phyloP scores from a whole-genome alignment of 92 coral and sea anemone species.

The Palythoa grandis region DNA sequence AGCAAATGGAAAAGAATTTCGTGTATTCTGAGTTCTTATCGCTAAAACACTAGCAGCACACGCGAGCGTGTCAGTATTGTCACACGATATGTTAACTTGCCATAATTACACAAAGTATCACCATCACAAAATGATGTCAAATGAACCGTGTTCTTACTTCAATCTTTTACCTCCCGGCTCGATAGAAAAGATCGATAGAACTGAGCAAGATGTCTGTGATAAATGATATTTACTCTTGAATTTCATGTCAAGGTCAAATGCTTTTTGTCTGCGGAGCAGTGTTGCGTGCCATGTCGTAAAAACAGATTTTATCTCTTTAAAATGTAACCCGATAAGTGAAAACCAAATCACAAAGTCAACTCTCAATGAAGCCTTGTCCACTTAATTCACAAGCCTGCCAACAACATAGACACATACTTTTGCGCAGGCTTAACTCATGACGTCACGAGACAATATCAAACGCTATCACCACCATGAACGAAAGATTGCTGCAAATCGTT shows the following conservation, averaged over 20 bases:
- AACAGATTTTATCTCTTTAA: conserved; percentile 40
- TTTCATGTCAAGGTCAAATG: conserved; percentile 40
- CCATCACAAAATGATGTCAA: conserved; percentile 1
- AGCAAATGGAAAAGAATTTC: not conserved
- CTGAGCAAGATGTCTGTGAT: conserved; percentile 6
- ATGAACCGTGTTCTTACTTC: conserved; percentile 21
- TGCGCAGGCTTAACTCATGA: conserved; percentile 9
- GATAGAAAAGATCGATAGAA: conserved; percentile 31
- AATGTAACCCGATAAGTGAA: conserved; percentile 41
- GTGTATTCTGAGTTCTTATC: conserved; percentile 28
- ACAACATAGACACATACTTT: conserved; percentile 1
- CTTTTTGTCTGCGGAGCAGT: conserved; percentile 3
- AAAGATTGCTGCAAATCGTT: not conserved
- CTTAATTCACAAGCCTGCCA: conserved; percentile 25
- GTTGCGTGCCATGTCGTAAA: conserved; percentile 38
- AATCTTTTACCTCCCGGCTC: conserved; percentile 48
- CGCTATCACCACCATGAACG: conserved; percentile 15
- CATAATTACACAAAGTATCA: not conserved
- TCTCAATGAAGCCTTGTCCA: conserved; percentile 38
- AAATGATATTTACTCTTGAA: conserved; percentile 6
- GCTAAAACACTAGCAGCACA: not conserved
- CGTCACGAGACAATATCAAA: conserved; percentile 24
- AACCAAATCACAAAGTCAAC: conserved; percentile 10
- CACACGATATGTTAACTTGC: not conserved
- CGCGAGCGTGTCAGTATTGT: conserved; percentile 5